Percentiles rank a stretch among this genome's conserved stretches.
Evolutionary conservation across 2,113 vertebrate genomes (phyloP).

Genomic region (Scatophagus argus): DNA sequence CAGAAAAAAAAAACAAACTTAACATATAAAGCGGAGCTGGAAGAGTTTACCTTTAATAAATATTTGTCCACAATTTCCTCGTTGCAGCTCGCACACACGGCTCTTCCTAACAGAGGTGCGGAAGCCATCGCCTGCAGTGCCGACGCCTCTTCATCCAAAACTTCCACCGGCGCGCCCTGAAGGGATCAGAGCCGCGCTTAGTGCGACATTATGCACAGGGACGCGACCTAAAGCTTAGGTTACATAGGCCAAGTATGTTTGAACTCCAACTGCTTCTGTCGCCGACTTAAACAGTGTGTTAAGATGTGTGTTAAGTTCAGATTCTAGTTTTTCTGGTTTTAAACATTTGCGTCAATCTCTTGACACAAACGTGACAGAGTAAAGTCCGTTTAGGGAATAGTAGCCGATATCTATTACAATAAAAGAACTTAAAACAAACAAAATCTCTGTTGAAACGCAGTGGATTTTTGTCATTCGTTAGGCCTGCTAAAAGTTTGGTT

Average conservation of each 20-base stretch:
- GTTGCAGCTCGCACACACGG: conserved; percentile 92
- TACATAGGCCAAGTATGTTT: not conserved
- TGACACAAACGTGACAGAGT: no score
- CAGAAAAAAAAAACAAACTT: accelerated
- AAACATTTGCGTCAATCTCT: not conserved
- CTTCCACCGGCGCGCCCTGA: conserved; percentile 87
- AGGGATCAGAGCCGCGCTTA: conserved; percentile 43
- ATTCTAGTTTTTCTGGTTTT: not conserved
- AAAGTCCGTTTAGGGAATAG: no score
- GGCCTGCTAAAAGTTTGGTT: not conserved
- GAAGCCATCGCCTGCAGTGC: conserved; percentile 92
- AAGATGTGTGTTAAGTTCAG: no score
- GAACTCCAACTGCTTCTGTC: not conserved
- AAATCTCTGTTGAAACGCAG: no score
- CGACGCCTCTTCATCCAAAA: conserved; percentile 88
- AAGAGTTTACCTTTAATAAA: conserved; percentile 91
- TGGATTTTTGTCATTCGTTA: no score
- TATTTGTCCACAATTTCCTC: conserved; percentile 97
- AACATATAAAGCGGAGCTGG: not conserved
- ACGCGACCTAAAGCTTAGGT: not conserved
- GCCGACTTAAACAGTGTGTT: not conserved
- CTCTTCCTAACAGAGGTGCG: conserved; percentile 85
- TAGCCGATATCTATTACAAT: no score
- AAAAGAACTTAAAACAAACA: no score
- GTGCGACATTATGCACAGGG: conserved; percentile 16